A percentile compares a stretch with the other conserved stretches of the same genome.
These are phyloP conservation scores for Rhyacichthys aspro DNA, from an alignment of 2,797 vertebrate genomes.

Conservation along the genomic window DNA sequence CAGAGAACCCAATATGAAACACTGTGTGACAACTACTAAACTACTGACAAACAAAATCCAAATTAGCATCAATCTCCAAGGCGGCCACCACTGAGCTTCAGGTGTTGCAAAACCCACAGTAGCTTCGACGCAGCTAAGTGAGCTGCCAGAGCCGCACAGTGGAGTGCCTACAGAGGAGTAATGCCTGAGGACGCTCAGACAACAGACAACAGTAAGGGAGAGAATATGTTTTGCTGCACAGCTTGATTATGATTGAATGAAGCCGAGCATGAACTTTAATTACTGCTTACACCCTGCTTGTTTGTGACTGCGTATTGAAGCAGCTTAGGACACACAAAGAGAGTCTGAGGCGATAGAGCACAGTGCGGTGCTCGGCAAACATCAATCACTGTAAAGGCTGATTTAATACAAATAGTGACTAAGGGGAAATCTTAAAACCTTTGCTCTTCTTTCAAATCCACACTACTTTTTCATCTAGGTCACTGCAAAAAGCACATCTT, in stretches of 20 bases:
- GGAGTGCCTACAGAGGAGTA: slow-evolving; percentile 61
- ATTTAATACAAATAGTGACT: slow-evolving; percentile 61
- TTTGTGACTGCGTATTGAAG: slow-evolving; percentile 72
- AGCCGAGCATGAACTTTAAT: slow-evolving; percentile 84
- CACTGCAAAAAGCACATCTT: slow-evolving; percentile 24
- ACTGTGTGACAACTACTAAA: slow-evolving; percentile 73
- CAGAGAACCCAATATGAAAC: slow-evolving; percentile 55
- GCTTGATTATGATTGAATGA: slow-evolving; percentile 85
- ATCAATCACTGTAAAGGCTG: slow-evolving; percentile 57
- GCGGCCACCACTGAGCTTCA: slow-evolving; percentile 69
- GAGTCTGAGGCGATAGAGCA: slow-evolving; percentile 52
- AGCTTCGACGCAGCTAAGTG: slow-evolving; percentile 65
- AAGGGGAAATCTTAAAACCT: slow-evolving; percentile 50
- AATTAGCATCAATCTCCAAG: slow-evolving; percentile 78
- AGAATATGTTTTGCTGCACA: slow-evolving; percentile 77
- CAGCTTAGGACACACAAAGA: slow-evolving; percentile 74
- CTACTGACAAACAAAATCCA: slow-evolving; percentile 79
- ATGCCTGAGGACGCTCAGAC: slow-evolving; percentile 71
- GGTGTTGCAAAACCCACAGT: slow-evolving; percentile 72
- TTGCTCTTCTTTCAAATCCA: slow-evolving; percentile 29
- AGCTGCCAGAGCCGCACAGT: slow-evolving; percentile 65
- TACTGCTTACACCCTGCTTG: slow-evolving; percentile 80
- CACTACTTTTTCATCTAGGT: slow-evolving; percentile 38
- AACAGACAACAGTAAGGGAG: slow-evolving; percentile 72
- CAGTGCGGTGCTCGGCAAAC: slow-evolving; percentile 56